These are phyloP conservation scores for Agrochola macilenta DNA, from an alignment of 2,888 invertebrate species.

Conservation along the genomic window DNA sequence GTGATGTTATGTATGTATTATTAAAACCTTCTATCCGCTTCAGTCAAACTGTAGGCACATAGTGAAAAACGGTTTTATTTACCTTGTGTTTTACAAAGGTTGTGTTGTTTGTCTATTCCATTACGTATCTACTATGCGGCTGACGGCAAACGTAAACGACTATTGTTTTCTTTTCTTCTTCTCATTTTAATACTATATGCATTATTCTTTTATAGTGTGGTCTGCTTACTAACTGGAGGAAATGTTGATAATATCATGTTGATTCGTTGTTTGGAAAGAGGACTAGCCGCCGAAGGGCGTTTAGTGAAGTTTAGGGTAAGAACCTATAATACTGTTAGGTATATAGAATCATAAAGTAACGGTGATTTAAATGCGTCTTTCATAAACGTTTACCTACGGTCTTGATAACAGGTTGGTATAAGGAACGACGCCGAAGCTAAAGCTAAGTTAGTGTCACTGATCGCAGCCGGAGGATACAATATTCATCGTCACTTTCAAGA, in stretches of 20 bases:
- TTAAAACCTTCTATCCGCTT: too few species aligned
- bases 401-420: conserved; percentile 76
- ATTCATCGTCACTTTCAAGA: conserved; percentile 98
- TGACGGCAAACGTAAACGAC: background rate
- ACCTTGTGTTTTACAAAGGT: background rate
- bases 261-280: conserved; percentile 95
- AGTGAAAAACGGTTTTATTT: background rate
- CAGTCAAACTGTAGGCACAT: too few species aligned
- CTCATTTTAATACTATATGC: background rate
- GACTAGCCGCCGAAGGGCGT: conserved; percentile 96
- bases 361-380: background rate
- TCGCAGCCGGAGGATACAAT: conserved; percentile 94
- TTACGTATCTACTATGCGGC: background rate
- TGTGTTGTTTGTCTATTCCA: background rate
- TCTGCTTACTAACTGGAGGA: conserved; percentile 95
- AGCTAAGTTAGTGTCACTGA: conserved; percentile 93
- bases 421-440: conserved; percentile 89
- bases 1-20: too few species aligned
- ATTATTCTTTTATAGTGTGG: conserved; percentile 92
- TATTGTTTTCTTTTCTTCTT: background rate
- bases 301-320: conserved; percentile 90
- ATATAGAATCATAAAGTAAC: background rate
- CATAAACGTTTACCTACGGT: background rate
- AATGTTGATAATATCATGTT: conserved; percentile 97
- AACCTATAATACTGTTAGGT: conserved; percentile 2